Conservation (phyloP, 2,888 invertebrate species). For the Tetropium fuscum region DNA sequence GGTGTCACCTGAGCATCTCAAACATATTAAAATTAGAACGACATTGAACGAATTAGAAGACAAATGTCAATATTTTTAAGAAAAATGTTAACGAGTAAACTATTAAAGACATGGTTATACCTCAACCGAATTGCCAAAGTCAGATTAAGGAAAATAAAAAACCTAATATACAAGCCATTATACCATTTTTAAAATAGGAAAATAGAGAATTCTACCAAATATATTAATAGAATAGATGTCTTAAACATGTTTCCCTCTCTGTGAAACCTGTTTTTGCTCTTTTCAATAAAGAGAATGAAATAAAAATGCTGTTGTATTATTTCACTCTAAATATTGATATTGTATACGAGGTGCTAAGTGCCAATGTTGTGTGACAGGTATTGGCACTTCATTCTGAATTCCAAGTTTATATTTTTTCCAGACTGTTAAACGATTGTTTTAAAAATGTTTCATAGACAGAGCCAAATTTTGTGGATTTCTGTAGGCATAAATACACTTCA, state of each 20-base stretch:
- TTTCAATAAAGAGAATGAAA: too few species aligned
- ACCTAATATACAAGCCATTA: conserved; percentile 16
- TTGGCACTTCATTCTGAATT: not conserved
- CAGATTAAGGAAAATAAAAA: conserved; percentile 17
- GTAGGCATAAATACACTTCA: not conserved
- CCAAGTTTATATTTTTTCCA: not conserved
- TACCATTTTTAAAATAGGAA: conserved; percentile 21
- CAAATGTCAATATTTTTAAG: not conserved
- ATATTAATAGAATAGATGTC: not conserved
- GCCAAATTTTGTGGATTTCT: not conserved
- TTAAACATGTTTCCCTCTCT: not conserved
- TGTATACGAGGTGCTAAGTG: too few species aligned
- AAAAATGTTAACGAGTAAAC: conserved; percentile 4
- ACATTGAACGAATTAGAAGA: conserved; percentile 8
- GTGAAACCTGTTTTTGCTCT: too few species aligned
- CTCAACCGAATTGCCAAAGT: conserved; percentile 12
- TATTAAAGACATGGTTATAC: not conserved
- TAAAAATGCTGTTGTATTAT: not conserved
- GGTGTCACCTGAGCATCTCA: conserved; percentile 23
- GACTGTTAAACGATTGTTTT: not conserved
- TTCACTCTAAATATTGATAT: not conserved
- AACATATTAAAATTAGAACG: conserved; percentile 13
- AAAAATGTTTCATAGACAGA: not conserved
- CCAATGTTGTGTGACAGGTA: too few species aligned
- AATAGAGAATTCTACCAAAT: not conserved